A percentile compares a stretch with the other conserved stretches of the same genome.
Evolutionary conservation across 2,888 invertebrate genomes (phyloP).

Genomic region (Folsomia candida): DNA sequence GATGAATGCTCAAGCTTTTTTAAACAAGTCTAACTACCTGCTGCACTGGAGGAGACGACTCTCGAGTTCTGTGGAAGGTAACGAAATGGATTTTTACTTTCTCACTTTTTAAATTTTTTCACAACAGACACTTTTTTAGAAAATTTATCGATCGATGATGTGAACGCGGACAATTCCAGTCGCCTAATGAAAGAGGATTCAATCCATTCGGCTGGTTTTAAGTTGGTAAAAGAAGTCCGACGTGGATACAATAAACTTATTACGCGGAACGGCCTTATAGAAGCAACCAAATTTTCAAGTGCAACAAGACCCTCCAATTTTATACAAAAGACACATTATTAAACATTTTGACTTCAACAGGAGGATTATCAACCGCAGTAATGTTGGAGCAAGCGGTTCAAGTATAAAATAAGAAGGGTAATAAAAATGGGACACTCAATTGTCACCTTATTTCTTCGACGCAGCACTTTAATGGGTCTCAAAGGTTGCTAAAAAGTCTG

Average conservation of each 20-base stretch:
- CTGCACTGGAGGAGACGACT: background rate
- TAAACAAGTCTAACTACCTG: background rate
- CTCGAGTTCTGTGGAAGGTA: background rate
- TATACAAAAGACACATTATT: no score
- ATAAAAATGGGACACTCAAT: no score
- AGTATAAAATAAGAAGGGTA: no score
- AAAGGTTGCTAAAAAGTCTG: no score
- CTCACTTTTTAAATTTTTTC: no score
- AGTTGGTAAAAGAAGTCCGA: background rate
- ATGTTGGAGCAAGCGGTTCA: background rate
- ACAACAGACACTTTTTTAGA: background rate
- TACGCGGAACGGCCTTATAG: no score
- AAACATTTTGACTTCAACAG: background rate
- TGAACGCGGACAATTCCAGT: background rate
- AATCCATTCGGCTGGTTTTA: background rate
- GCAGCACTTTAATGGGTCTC: no score
- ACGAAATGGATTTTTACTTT: no score
- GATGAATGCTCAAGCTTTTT: background rate
- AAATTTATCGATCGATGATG: background rate
- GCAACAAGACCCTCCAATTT: background rate
- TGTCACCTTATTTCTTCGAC: no score
- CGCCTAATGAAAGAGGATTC: constrained; percentile 13
- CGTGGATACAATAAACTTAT: no score
- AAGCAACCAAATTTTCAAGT: background rate
- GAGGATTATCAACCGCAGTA: background rate